Percentiles rank a stretch among this genome's conserved stretches.
phyloP scores from a whole-genome alignment of 2,113 vertebrate species.

The Pollimyrus isidori region DNA sequence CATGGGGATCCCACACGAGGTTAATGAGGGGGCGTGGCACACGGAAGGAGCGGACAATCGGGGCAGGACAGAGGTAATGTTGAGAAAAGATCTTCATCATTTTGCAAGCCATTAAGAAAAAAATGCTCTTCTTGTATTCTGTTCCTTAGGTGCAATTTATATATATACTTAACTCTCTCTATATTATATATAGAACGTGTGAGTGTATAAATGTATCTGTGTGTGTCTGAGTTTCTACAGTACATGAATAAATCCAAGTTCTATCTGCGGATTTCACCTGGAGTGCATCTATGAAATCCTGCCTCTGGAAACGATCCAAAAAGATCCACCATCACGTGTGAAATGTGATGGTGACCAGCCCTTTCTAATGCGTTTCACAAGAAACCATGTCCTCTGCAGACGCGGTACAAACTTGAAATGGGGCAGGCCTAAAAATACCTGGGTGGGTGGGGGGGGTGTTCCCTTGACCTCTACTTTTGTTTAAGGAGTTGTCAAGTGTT shows the following conservation, averaged over 20 bases:
- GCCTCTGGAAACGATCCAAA: background rate
- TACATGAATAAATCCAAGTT: background rate
- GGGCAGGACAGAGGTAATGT: no score
- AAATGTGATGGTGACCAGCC: background rate
- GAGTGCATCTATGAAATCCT: background rate
- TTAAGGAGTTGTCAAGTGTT: background rate
- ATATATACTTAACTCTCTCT: background rate
- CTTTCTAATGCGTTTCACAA: background rate
- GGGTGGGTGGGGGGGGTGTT: background rate
- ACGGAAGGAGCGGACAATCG: no score
- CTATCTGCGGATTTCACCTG: background rate
- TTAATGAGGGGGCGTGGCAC: no score
- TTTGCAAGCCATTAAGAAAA: no score
- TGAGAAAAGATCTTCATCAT: no score
- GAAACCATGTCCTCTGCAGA: background rate
- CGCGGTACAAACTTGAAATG: background rate
- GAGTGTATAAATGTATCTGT: background rate
- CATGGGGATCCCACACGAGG: no score
- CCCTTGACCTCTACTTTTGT: background rate
- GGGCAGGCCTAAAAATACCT: background rate
- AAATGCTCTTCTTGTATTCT: no score
- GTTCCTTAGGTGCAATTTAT: no score
- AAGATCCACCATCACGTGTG: no score
- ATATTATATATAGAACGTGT: no score
- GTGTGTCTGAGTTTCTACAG: conserved; percentile 3